These are phyloP conservation scores for Vulpes vulpes DNA, from an alignment of 2,113 vertebrate genomes.

Conservation along the genomic window DNA sequence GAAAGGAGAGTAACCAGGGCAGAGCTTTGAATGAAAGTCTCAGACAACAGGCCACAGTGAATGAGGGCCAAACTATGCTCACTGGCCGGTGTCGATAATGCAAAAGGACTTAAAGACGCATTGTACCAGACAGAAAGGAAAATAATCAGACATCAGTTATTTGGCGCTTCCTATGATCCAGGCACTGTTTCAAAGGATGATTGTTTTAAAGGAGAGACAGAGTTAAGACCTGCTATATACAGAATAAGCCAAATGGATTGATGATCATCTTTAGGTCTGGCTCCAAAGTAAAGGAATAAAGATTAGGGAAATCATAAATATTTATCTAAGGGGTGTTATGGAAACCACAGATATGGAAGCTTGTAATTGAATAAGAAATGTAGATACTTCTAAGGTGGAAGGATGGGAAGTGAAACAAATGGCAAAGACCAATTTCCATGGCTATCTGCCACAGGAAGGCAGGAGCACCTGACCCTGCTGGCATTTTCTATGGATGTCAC, in stretches of 20 bases:
- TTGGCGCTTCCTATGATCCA: not conserved
- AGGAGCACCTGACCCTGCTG: not conserved
- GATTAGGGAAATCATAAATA: constrained; percentile 47
- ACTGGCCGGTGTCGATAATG: not conserved
- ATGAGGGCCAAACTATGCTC: not conserved
- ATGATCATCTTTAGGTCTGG: constrained; percentile 9
- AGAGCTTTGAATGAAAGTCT: not conserved
- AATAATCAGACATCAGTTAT: not conserved
- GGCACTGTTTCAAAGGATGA: not conserved
- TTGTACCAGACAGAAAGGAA: not conserved
- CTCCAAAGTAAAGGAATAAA: constrained; percentile 45
- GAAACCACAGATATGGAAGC: not conserved
- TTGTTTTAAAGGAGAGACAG: not conserved
- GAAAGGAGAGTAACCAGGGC: not conserved
- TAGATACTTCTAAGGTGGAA: not conserved
- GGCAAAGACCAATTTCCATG: not conserved
- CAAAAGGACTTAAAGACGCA: not conserved
- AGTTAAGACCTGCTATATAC: not conserved
- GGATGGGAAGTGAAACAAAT: constrained; percentile 35
- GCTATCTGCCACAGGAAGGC: not conserved
- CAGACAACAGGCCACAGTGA: not conserved
- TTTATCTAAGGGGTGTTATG: not conserved
- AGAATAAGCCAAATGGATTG: constrained; percentile 30
- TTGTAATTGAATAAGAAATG: not conserved
- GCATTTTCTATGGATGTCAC: rapidly evolving